A percentile compares a stretch with the other conserved stretches of the same genome.
Conservation (phyloP, 2,888 invertebrate genomes). For the Aromia moschata region DNA sequence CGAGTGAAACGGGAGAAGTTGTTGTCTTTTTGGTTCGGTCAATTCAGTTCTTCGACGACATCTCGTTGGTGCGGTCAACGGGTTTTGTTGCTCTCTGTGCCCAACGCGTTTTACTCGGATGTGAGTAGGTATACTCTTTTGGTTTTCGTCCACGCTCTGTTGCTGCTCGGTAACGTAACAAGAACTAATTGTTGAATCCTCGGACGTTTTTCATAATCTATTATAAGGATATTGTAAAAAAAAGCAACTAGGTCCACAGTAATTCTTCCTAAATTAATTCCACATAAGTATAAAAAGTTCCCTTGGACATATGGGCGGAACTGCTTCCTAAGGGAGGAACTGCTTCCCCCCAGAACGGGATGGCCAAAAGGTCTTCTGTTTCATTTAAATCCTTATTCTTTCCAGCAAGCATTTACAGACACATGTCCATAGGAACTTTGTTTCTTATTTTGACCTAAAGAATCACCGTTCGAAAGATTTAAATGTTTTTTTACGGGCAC, state of each 20-base stretch:
- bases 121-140: conserved; percentile 33
- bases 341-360: too few relatives aligned
- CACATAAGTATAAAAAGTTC: too few relatives aligned
- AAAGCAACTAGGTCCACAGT: not conserved
- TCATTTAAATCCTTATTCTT: too few relatives aligned
- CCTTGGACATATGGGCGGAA: too few relatives aligned
- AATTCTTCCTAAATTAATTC: not conserved
- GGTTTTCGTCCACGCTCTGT: not conserved
- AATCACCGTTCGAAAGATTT: too few relatives aligned
- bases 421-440: too few relatives aligned
- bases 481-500: too few relatives aligned
- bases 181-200: not conserved
- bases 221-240: not conserved
- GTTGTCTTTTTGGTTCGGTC: conserved; percentile 29
- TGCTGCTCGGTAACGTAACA: not conserved
- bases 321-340: too few relatives aligned
- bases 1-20: conserved; percentile 29
- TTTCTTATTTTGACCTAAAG: too few relatives aligned
- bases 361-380: too few relatives aligned
- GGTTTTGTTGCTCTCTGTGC: conserved; percentile 32
- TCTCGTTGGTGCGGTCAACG: conserved; percentile 34
- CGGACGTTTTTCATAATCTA: not conserved
- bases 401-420: too few relatives aligned
- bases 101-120: conserved; percentile 38
- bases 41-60: conserved; percentile 34